A percentile compares a stretch with the other conserved stretches of the same genome.
Evolutionary conservation across 2,113 vertebrate species (phyloP).

Genomic region (Xyrauchen texanus): DNA sequence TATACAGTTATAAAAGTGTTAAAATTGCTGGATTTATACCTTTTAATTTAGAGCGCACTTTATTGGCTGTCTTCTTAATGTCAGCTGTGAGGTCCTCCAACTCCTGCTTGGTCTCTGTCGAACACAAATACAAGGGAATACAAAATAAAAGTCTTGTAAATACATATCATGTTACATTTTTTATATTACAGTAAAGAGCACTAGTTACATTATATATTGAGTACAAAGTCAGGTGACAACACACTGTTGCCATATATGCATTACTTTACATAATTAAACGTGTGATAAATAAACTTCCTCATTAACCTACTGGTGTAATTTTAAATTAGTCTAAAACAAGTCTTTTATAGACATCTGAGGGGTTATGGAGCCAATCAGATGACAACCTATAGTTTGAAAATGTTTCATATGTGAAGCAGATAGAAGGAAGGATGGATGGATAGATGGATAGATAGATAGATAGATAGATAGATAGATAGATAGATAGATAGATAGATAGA

Average conservation of each 20-base stretch:
- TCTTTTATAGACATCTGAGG: too few species aligned
- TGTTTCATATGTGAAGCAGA: too few species aligned
- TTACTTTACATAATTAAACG: neutral
- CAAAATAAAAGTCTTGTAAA: neutral
- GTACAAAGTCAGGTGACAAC: neutral
- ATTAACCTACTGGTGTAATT: too few species aligned
- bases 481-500: too few species aligned
- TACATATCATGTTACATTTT: neutral
- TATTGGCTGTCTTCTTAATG: constrained; percentile 97
- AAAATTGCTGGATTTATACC: constrained; percentile 65
- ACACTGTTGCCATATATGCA: neutral
- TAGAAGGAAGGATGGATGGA: too few species aligned
- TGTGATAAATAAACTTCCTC: neutral
- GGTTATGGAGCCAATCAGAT: too few species aligned
- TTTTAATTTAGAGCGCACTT: constrained; percentile 98
- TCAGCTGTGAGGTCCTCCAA: constrained; percentile 94
- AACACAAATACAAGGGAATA: neutral
- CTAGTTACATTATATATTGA: neutral
- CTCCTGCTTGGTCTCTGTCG: constrained; percentile 91
- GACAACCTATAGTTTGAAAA: too few species aligned
- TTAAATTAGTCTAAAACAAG: too few species aligned
- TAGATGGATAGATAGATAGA: too few species aligned
- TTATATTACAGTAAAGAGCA: neutral
- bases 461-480: too few species aligned
- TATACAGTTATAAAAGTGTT: too few species aligned